These are phyloP conservation scores for Drosophila nasuta DNA, from an alignment of 1,140 invertebrate genomes.

Conservation along the genomic window DNA sequence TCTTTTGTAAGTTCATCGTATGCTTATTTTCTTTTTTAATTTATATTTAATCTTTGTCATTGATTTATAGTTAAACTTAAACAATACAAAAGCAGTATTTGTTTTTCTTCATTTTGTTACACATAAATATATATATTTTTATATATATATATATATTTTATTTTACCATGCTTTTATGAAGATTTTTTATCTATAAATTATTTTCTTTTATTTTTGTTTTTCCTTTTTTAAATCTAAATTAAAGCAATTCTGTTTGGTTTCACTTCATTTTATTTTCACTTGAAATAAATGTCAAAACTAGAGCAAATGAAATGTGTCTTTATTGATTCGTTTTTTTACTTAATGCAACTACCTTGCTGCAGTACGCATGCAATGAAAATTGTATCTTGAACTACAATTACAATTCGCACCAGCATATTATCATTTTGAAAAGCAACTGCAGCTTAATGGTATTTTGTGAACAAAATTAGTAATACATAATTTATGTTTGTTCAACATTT, in stretches of 20 bases:
- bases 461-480: slow-evolving; percentile 3
- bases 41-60: slow-evolving; percentile 64
- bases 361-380: slow-evolving; percentile 14
- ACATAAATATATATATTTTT: slow-evolving; percentile 51
- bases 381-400: slow-evolving; percentile 22
- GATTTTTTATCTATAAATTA: slow-evolving; percentile 56
- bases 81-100: slow-evolving; percentile 83
- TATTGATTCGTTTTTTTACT: slow-evolving; percentile 26
- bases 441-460: neutral
- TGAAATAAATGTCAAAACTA: slow-evolving; percentile 47
- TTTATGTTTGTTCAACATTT: slow-evolving; percentile 6
- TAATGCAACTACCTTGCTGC: slow-evolving; percentile 8
- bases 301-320: slow-evolving; percentile 46
- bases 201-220: slow-evolving; percentile 29
- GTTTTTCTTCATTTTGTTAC: slow-evolving; percentile 71
- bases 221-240: slow-evolving; percentile 70
- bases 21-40: slow-evolving; percentile 48
- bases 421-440: slow-evolving; percentile 10
- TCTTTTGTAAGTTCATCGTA: slow-evolving; percentile 68
- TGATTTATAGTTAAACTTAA: slow-evolving; percentile 78
- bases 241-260: slow-evolving; percentile 71
- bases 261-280: slow-evolving; percentile 11
- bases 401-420: slow-evolving; percentile 1
- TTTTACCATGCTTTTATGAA: slow-evolving; percentile 69
- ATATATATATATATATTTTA: slow-evolving; percentile 18